Conservation (phyloP, 2,888 invertebrate species). For the Eurytoma californica region DNA sequence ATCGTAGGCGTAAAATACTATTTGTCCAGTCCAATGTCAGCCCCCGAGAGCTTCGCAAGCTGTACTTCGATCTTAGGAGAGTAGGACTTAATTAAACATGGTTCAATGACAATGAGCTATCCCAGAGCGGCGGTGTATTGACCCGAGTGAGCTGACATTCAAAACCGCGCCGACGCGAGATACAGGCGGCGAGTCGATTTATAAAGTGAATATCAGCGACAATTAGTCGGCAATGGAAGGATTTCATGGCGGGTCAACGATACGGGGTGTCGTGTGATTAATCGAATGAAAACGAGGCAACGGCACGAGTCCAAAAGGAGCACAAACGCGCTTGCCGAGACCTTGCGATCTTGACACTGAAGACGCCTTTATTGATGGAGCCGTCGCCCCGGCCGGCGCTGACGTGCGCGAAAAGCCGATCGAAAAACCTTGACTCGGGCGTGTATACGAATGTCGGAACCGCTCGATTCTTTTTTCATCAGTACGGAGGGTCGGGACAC, state of each 20-base stretch:
- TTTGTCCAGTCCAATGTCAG: too few species aligned
- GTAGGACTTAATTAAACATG: too few species aligned
- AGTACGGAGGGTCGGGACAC: too few species aligned
- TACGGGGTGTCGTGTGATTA: constrained; percentile 2
- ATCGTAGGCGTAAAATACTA: constrained; percentile 1
- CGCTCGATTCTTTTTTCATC: too few species aligned
- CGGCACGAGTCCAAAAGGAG: constrained; percentile 14
- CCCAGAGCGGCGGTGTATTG: too few species aligned
- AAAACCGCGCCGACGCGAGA: neutral
- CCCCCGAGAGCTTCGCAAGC: too few species aligned
- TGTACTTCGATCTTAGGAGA: too few species aligned
- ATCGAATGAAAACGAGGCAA: constrained; percentile 32
- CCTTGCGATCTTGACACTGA: constrained; percentile 64
- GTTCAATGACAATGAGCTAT: too few species aligned
- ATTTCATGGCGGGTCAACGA: constrained; percentile 12
- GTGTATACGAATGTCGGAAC: too few species aligned
- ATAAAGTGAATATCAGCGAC: constrained; percentile 26
- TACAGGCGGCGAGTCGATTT: constrained; percentile 5
- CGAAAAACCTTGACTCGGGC: neutral
- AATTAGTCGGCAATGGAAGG: constrained; percentile 32
- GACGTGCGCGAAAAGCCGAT: neutral
- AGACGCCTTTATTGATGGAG: constrained; percentile 59
- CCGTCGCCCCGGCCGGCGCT: neutral
- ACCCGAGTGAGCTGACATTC: too few species aligned
- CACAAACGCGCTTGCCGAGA: constrained; percentile 49